Conservation (phyloP, 1,140 invertebrate species). For the Brachionus angularis region DNA sequence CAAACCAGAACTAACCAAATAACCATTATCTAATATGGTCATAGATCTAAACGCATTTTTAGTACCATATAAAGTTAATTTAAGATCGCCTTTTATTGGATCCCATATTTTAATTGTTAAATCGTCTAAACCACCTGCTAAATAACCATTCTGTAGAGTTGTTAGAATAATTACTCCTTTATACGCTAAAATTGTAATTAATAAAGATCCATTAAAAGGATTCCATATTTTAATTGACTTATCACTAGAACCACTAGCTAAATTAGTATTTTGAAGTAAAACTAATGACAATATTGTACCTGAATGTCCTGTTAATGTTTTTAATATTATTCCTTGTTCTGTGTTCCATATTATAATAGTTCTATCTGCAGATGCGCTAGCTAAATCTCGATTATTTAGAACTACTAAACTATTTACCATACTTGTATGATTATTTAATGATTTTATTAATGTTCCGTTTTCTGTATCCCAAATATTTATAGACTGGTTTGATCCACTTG, state of each 20-base stretch:
- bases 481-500: too few relatives aligned
- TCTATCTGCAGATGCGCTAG: not conserved
- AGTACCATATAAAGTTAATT: constrained; percentile 56
- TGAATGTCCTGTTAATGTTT: not conserved
- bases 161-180: not conserved
- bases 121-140: not conserved
- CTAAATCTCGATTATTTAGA: not conserved
- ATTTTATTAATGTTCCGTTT: too few relatives aligned
- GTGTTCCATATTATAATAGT: not conserved
- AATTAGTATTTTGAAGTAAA: constrained; percentile 80
- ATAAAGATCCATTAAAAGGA: not conserved
- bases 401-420: too few relatives aligned
- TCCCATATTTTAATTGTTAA: not conserved
- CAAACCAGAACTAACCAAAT: not conserved
- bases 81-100: constrained; percentile 62
- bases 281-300: not conserved
- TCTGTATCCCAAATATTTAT: too few relatives aligned
- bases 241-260: constrained; percentile 93
- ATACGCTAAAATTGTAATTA: not conserved
- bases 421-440: too few relatives aligned
- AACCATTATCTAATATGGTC: constrained; percentile 58
- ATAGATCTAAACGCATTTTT: constrained; percentile 55
- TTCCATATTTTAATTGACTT: constrained; percentile 98
- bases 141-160: not conserved
- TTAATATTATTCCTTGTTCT: not conserved